These are phyloP conservation scores for Oryzias woworae DNA, from an alignment of 2,113 vertebrate species.

Conservation along the genomic window DNA sequence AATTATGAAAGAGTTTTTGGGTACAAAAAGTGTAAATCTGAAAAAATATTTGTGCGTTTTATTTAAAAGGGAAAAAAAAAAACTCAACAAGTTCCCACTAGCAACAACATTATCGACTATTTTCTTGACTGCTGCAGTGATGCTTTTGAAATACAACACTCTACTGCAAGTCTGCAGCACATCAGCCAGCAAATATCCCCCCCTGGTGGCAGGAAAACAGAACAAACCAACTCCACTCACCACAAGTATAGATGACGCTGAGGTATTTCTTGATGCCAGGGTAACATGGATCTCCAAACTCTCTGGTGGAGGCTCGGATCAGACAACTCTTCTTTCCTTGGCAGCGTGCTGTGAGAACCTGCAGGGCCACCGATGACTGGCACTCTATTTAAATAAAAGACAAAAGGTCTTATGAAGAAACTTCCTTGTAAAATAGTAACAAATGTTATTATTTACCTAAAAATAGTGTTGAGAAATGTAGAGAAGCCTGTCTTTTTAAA, in stretches of 20 bases:
- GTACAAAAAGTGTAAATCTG: not conserved
- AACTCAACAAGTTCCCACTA: too few species aligned
- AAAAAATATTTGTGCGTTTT: not conserved
- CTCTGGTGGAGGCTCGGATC: slow-evolving; percentile 82
- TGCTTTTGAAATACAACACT: not conserved
- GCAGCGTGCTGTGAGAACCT: slow-evolving; percentile 83
- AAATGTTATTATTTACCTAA: too few species aligned
- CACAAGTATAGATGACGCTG: slow-evolving; percentile 89
- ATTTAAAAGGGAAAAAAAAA: not conserved
- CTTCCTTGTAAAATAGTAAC: too few species aligned
- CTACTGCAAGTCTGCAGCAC: too few species aligned
- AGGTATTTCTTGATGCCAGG: slow-evolving; percentile 88
- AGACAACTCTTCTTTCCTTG: slow-evolving; percentile 86
- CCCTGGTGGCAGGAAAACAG: slow-evolving; percentile 44
- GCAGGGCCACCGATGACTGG: slow-evolving; percentile 80
- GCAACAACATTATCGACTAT: not conserved
- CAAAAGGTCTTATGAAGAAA: not conserved
- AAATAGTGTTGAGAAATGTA: too few species aligned
- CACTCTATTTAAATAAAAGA: slow-evolving; percentile 75
- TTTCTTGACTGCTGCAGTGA: not conserved
- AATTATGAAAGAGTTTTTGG: not conserved
- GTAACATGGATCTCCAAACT: slow-evolving; percentile 91
- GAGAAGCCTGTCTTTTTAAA: too few species aligned
- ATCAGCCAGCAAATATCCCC: slow-evolving; percentile 43
- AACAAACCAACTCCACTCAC: slow-evolving; percentile 67